Evolutionary conservation across 1,140 invertebrate species (phyloP).

Genomic region (Drosophila sturtevanti): DNA sequence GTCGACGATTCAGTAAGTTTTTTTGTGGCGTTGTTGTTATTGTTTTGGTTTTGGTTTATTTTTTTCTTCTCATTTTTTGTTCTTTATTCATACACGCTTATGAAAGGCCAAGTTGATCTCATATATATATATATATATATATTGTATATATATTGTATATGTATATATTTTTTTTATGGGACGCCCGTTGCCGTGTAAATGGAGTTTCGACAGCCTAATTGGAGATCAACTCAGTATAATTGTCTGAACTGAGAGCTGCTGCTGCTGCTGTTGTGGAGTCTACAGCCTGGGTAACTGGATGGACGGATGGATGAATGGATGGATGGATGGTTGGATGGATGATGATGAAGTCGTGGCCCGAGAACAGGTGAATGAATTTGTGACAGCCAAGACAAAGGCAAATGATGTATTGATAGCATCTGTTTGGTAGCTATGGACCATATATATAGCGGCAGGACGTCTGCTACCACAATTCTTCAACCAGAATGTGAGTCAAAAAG

Average conservation of each 20-base stretch:
- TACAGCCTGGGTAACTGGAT: conserved; percentile 11
- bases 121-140: conserved; percentile 16
- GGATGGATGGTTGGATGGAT: conserved; percentile 6
- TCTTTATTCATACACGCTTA: conserved; percentile 35
- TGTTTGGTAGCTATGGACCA: conserved; percentile 67
- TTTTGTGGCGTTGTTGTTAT: conserved; percentile 4
- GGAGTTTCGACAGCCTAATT: conserved; percentile 81
- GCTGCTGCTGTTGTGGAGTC: conserved; percentile 22
- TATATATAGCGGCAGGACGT: conserved; percentile 68
- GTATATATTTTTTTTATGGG: conserved; percentile 48
- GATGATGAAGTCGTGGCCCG: conserved; percentile 74
- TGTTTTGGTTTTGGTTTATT: conserved; percentile 6
- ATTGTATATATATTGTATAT: conserved; percentile 25
- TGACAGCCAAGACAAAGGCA: conserved; percentile 76
- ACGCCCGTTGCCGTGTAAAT: conserved; percentile 76
- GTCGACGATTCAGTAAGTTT: conserved; percentile 32
- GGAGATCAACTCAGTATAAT: conserved; percentile 80
- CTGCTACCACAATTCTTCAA: conserved; percentile 48
- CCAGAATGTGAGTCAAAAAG: conserved; percentile 49
- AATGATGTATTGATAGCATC: conserved; percentile 81
- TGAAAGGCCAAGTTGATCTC: conserved; percentile 58
- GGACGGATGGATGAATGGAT: conserved; percentile 8
- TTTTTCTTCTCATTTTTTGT: background rate
- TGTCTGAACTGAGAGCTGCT: conserved; percentile 57
- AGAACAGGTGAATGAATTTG: conserved; percentile 81